Evolutionary conservation across 2,888 invertebrate species (phyloP).

Genomic region (Catocala fraxini): DNA sequence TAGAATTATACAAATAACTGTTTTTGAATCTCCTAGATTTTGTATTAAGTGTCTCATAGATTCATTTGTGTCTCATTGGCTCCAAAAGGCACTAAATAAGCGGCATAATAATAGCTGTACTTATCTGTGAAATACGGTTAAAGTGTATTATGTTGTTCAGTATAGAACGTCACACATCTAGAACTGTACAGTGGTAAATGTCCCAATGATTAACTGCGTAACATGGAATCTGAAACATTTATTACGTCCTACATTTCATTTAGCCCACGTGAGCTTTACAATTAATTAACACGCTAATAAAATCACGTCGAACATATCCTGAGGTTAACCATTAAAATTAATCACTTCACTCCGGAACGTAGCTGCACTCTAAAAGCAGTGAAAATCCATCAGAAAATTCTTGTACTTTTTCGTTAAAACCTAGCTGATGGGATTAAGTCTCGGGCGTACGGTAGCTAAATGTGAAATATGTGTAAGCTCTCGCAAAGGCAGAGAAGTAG

Average conservation of each 20-base stretch:
- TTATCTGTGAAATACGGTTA: no score
- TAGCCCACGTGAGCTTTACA: slow-evolving; percentile 2
- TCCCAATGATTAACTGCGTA: background rate
- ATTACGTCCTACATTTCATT: slow-evolving; percentile 1
- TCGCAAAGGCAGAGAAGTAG: slow-evolving; percentile 22
- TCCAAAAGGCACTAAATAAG: no score
- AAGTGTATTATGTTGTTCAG: no score
- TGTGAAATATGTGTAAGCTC: slow-evolving; percentile 47
- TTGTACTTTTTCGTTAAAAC: slow-evolving; percentile 38
- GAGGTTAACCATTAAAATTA: slow-evolving; percentile 29
- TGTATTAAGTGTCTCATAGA: no score
- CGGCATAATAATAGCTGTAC: no score
- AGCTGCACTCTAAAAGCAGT: slow-evolving; percentile 22
- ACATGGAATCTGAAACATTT: background rate
- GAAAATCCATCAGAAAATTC: slow-evolving; percentile 31
- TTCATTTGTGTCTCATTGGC: no score
- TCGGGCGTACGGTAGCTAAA: slow-evolving; percentile 35
- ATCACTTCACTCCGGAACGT: slow-evolving; percentile 36
- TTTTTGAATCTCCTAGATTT: no score
- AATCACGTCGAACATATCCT: slow-evolving; percentile 20
- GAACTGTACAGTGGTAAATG: background rate
- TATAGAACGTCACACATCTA: no score
- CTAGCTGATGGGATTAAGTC: slow-evolving; percentile 39
- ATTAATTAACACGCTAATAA: slow-evolving; percentile 30
- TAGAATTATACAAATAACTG: no score